These are phyloP conservation scores for Zaprionus lineosus DNA, from an alignment of 2,888 invertebrate species.

Conservation along the genomic window DNA sequence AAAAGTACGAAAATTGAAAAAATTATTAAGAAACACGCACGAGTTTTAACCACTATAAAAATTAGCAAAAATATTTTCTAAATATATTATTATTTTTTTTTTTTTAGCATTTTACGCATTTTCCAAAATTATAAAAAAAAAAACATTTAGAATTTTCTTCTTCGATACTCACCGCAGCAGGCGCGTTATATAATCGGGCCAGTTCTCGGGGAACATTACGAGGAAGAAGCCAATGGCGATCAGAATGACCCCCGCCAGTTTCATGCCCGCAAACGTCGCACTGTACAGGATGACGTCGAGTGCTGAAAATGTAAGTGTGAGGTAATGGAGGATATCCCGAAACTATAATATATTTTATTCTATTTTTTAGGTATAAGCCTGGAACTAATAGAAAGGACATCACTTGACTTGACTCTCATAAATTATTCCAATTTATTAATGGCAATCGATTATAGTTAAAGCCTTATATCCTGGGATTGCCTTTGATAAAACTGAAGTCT, in stretches of 20 bases:
- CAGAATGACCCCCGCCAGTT: conserved; percentile 95
- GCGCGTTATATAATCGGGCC: conserved; percentile 97
- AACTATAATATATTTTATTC: no score
- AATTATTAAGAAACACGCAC: conserved; percentile 59
- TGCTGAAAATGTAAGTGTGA: conserved; percentile 86
- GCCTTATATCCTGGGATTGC: no score
- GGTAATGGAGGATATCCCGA: no score
- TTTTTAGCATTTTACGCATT: conserved; percentile 24
- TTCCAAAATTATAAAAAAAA: no score
- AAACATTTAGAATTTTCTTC: conserved; percentile 3
- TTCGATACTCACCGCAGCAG: conserved; percentile 89
- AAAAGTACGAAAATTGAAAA: conserved; percentile 26
- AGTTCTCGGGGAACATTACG: conserved; percentile 97
- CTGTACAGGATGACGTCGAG: conserved; percentile 93
- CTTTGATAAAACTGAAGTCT: no score
- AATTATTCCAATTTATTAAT: no score
- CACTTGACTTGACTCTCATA: no score
- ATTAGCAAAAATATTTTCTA: conserved; percentile 62
- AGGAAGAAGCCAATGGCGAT: conserved; percentile 95
- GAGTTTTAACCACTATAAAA: conserved; percentile 54
- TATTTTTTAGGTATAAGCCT: no score
- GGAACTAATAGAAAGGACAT: no score
- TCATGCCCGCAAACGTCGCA: conserved; percentile 95
- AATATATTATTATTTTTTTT: conserved; percentile 26
- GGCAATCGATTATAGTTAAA: no score